Evolutionary conservation across 2,113 vertebrate species (phyloP).

Genomic region (Ceyx melanurus): DNA sequence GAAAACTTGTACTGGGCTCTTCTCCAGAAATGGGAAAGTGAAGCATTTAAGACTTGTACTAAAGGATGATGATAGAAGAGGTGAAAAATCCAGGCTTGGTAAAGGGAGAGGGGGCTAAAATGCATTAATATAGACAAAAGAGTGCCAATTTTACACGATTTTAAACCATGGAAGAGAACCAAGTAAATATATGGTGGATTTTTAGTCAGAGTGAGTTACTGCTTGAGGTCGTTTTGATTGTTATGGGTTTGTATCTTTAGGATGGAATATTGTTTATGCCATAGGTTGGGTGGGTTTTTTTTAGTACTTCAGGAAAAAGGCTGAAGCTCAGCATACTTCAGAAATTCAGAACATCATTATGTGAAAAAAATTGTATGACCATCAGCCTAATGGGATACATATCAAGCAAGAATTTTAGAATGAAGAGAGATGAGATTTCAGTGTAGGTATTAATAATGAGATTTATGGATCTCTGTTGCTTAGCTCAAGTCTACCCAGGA

Average conservation of each 20-base stretch:
- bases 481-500: neutral
- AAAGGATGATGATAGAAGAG: neutral
- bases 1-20: neutral
- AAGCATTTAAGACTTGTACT: neutral
- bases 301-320: neutral
- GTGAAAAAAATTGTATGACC: neutral
- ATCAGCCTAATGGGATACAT: neutral
- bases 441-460: neutral
- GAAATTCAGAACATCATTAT: neutral
- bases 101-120: neutral
- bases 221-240: neutral
- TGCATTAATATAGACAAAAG: neutral
- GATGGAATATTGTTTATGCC: neutral
- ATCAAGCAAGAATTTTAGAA: neutral
- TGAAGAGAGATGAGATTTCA: neutral
- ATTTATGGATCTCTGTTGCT: neutral
- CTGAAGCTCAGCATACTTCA: neutral
- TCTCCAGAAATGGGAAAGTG: neutral
- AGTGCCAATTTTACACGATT: neutral
- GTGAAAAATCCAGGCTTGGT: neutral
- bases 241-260: neutral
- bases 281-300: neutral
- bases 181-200: neutral
- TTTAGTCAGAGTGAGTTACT: neutral
- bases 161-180: neutral